phyloP scores from a whole-genome alignment of 1,140 invertebrate genomes.

The Bombyx mori region DNA sequence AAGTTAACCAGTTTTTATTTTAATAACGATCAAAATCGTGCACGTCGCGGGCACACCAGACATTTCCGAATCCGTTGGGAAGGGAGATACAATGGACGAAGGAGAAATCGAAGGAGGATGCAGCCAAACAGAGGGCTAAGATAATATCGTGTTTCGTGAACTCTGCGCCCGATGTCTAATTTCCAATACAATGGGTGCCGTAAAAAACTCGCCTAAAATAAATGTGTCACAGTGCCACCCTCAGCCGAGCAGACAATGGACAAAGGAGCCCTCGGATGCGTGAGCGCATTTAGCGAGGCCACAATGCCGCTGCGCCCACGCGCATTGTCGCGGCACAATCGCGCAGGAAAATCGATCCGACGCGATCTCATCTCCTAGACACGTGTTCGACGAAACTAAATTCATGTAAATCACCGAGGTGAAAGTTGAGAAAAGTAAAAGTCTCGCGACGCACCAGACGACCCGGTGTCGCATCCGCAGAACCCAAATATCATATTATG shows the following conservation, averaged over 20 bases:
- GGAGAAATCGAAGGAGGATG: conserved; percentile 48
- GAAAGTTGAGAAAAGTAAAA: conserved; percentile 70
- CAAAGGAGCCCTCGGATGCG: conserved; percentile 43
- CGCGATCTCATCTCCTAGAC: conserved; percentile 29
- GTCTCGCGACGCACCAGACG: conserved; percentile 25
- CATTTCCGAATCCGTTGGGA: conserved; percentile 29
- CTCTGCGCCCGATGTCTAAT: conserved; percentile 59
- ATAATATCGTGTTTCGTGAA: conserved; percentile 63
- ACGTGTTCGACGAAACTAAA: conserved; percentile 35
- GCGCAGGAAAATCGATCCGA: conserved; percentile 40
- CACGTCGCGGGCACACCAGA: conserved; percentile 10
- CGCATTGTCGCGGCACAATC: conserved; percentile 47
- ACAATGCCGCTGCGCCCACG: conserved; percentile 62
- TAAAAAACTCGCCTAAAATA: conserved; percentile 66
- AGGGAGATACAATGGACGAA: conserved; percentile 32
- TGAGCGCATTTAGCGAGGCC: conserved; percentile 38
- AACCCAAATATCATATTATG: conserved; percentile 34
- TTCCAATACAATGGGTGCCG: conserved; percentile 63
- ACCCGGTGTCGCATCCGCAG: conserved; percentile 34
- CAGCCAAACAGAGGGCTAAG: conserved; percentile 34
- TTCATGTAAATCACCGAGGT: conserved; percentile 64
- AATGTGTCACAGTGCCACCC: conserved; percentile 69
- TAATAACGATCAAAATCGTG: conserved; percentile 22
- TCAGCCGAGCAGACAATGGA: conserved; percentile 59
- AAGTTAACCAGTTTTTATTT: conserved; percentile 58